These are phyloP conservation scores for Pristionchus japonicus DNA, from an alignment of 2,888 invertebrate species.

Conservation along the genomic window DNA sequence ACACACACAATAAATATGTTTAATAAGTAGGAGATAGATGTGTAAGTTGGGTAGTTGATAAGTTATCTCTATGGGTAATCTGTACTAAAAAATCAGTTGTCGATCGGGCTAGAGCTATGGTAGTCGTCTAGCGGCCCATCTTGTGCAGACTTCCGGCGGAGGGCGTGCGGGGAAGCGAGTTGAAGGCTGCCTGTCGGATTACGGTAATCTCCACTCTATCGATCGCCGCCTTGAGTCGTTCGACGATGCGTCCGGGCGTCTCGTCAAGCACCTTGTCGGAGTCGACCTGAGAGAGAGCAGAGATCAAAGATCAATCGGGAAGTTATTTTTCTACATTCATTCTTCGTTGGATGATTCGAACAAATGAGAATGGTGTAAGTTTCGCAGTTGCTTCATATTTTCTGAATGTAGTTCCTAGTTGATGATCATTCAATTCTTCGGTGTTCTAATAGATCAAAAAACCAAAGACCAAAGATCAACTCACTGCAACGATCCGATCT, in stretches of 20 bases:
- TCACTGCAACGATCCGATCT: constrained; percentile 53
- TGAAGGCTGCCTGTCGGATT: constrained; percentile 50
- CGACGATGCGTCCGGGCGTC: constrained; percentile 67
- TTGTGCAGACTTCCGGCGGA: neutral
- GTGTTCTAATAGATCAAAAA: neutral
- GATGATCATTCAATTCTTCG: neutral
- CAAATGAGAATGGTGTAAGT: neutral
- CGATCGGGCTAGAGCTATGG: neutral
- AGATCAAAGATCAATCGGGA: too few relatives aligned
- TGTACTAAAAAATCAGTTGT: neutral
- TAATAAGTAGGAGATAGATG: neutral
- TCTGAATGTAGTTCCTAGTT: too few relatives aligned
- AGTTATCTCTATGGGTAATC: neutral
- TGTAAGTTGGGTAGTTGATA: neutral
- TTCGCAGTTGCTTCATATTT: neutral
- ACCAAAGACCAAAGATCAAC: too few relatives aligned
- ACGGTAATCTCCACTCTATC: constrained; percentile 66
- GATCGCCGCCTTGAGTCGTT: constrained; percentile 68
- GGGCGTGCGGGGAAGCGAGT: neutral
- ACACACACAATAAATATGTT: neutral
- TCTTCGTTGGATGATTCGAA: neutral
- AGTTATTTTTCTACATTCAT: neutral
- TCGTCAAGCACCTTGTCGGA: constrained; percentile 66
- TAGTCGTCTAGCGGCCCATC: constrained; percentile 10
- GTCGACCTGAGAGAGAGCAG: constrained; percentile 59